A percentile compares a stretch with the other conserved stretches of the same genome.
These are phyloP conservation scores for Xenentodon cancila DNA, from an alignment of 2,797 vertebrate genomes.

Conservation along the genomic window DNA sequence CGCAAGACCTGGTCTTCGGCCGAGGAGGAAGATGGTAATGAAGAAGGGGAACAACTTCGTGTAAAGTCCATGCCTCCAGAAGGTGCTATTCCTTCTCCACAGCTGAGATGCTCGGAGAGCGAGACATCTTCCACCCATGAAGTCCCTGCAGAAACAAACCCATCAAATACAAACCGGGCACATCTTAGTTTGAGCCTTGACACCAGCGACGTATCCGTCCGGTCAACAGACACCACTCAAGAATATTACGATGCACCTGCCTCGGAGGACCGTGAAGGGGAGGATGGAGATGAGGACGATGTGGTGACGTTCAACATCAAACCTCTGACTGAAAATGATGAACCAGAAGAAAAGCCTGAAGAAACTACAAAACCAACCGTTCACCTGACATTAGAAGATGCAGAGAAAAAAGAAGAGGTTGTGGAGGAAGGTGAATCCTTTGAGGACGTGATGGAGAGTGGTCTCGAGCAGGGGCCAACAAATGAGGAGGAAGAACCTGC, in stretches of 20 bases:
- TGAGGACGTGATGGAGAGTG: conserved; percentile 30
- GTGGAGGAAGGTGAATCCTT: conserved; percentile 4
- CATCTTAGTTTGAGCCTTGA: conserved; percentile 76
- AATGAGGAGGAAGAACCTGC: conserved; percentile 6
- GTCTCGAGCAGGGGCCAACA: conserved; percentile 15
- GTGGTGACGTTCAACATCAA: conserved; percentile 67
- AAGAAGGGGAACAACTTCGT: conserved; percentile 42
- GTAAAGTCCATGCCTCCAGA: conserved; percentile 55
- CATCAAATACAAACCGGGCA: conserved; percentile 20
- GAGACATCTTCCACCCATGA: conserved; percentile 63
- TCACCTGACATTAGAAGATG: conserved; percentile 19
- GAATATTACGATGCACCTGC: conserved; percentile 88
- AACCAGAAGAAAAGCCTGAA: conserved; percentile 29
- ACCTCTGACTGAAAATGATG: conserved; percentile 34
- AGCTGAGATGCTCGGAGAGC: conserved; percentile 51
- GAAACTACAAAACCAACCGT: conserved; percentile 21
- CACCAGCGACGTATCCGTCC: conserved; percentile 75
- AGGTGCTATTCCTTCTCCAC: conserved; percentile 43
- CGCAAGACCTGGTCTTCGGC: conserved; percentile 65
- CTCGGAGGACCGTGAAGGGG: conserved; percentile 73
- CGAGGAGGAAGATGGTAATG: conserved; percentile 46
- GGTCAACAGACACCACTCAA: conserved; percentile 85
- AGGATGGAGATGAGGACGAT: conserved; percentile 37
- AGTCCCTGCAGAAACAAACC: conserved; percentile 26
- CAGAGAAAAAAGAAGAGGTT: conserved; percentile 30